phyloP scores from a whole-genome alignment of 2,888 invertebrate species.

The Cheilosia pagana region DNA sequence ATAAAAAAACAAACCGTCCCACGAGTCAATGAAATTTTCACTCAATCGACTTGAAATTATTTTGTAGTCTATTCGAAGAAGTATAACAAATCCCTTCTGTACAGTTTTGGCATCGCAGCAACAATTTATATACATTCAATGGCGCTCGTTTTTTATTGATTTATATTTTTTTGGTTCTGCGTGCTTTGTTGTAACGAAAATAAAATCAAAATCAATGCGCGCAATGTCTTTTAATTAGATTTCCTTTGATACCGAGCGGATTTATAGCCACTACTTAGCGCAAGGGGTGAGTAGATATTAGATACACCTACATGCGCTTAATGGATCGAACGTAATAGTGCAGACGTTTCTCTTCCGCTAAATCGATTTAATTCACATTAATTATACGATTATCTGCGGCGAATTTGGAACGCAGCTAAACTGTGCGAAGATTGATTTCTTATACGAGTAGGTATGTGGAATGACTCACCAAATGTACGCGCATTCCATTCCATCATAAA shows the following conservation, averaged over 20 bases:
- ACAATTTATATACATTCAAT: slow-evolving; percentile 20
- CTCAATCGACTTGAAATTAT: slow-evolving; percentile 1
- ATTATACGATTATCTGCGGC: slow-evolving; percentile 4
- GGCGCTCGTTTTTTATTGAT: slow-evolving; percentile 22
- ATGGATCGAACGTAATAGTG: slow-evolving; percentile 12
- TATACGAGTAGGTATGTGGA: not conserved
- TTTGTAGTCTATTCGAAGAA: not conserved
- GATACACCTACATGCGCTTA: not conserved
- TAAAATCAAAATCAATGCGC: slow-evolving; percentile 20
- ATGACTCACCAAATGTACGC: not conserved
- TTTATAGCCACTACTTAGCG: not conserved
- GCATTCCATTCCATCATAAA: slow-evolving; percentile 40
- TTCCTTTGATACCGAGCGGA: slow-evolving; percentile 16
- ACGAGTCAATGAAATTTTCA: not conserved
- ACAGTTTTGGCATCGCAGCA: slow-evolving; percentile 26
- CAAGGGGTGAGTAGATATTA: not conserved
- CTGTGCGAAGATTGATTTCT: not conserved
- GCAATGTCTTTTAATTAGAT: slow-evolving; percentile 45
- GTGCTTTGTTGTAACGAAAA: slow-evolving; percentile 12
- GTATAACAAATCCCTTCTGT: not conserved
- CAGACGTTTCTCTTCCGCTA: slow-evolving; percentile 22
- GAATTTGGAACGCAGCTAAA: slow-evolving; percentile 25
- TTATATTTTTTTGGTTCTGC: slow-evolving; percentile 5
- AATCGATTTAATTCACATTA: slow-evolving; percentile 37
- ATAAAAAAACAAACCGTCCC: slow-evolving; percentile 24